Conservation (phyloP, 1,140 invertebrate species). For the Wiebesia pumilae region DNA sequence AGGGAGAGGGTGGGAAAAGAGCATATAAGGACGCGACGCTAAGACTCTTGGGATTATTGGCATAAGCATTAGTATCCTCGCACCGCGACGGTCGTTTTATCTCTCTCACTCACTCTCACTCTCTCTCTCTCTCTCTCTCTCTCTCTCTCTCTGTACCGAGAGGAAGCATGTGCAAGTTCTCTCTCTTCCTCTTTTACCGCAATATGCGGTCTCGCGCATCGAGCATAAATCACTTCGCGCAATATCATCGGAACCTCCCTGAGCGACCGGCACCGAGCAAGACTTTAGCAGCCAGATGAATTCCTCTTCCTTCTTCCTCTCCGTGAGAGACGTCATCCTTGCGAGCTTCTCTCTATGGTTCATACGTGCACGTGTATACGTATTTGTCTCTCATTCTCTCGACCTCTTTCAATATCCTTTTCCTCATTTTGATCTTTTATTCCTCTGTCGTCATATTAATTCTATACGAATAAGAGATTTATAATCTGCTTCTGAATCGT, state of each 20-base stretch:
- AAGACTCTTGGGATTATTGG: slow-evolving; percentile 58
- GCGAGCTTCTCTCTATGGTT: not conserved
- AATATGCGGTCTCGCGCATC: slow-evolving; percentile 68
- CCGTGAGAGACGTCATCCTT: not conserved
- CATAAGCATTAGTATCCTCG: slow-evolving; percentile 64
- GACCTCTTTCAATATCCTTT: not conserved
- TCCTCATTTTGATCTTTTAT: not conserved
- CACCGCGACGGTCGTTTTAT: not conserved
- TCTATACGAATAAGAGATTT: not conserved
- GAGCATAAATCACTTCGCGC: slow-evolving; percentile 71
- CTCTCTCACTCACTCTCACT: not conserved
- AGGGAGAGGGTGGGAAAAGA: not conserved
- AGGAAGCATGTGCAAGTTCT: not conserved
- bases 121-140: not conserved
- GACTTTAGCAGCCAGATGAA: slow-evolving; percentile 39
- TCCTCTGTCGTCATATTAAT: not conserved
- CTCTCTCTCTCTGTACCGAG: slow-evolving; percentile 53
- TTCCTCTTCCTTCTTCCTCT: slow-evolving; percentile 47
- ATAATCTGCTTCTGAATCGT: not conserved
- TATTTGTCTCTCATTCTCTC: not conserved
- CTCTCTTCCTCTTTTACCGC: slow-evolving; percentile 57
- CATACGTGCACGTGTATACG: not conserved
- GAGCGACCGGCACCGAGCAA: not conserved
- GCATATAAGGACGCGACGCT: no score
- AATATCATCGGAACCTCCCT: slow-evolving; percentile 67